These are phyloP conservation scores for Chaetophractus vellerosus DNA, from an alignment of 2,797 vertebrate species.

Conservation along the genomic window DNA sequence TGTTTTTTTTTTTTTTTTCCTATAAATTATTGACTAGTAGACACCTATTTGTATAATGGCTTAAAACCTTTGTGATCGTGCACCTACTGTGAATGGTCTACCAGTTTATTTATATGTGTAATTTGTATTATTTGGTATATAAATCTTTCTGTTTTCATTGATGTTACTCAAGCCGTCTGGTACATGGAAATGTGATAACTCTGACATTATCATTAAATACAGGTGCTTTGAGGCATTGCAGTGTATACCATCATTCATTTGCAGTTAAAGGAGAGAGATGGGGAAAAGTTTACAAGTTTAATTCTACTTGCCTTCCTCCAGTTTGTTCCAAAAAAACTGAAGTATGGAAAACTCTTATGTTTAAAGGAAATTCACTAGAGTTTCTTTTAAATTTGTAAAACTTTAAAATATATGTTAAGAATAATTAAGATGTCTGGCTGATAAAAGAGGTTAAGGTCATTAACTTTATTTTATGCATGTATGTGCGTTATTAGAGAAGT, in stretches of 20 bases:
- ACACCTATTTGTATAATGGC: not conserved
- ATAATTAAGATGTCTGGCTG: not conserved
- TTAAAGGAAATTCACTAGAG: not conserved
- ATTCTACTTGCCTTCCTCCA: not conserved
- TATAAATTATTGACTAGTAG: not conserved
- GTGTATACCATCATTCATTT: not conserved
- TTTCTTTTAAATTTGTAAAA: slow-evolving; percentile 1
- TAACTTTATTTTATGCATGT: not conserved
- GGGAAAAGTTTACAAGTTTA: not conserved
- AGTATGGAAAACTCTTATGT: not conserved
- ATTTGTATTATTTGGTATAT: not conserved
- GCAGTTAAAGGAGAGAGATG: not conserved
- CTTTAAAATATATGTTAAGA: not conserved
- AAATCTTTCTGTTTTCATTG: slow-evolving; percentile 16
- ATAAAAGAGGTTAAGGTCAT: not conserved
- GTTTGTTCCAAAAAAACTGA: slow-evolving; percentile 12
- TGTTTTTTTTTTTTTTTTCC: not conserved
- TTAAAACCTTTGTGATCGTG: not conserved
- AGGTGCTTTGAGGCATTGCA: not conserved
- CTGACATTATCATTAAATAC: not conserved
- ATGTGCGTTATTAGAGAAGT: no score
- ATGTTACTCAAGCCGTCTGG: not conserved
- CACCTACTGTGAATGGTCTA: not conserved
- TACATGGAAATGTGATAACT: not conserved
- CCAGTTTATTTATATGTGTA: not conserved